Percentiles rank a stretch among this genome's conserved stretches.
Conservation (phyloP, 2,113 vertebrate genomes). For the Capreolus pygargus region DNA sequence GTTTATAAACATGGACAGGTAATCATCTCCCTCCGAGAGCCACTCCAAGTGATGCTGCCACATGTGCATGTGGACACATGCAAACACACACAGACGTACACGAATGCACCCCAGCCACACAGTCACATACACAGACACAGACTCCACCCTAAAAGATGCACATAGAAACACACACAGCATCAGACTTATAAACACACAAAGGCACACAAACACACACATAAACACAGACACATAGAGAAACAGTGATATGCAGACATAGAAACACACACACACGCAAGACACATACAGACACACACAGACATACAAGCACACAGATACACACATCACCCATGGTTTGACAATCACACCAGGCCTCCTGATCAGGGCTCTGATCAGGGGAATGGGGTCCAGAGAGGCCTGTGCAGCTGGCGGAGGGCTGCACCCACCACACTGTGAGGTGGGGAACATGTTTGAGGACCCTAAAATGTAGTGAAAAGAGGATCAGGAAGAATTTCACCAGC, state of each 20-base stretch:
- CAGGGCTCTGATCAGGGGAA: background rate
- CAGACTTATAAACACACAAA: background rate
- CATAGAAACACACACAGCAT: background rate
- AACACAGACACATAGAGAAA: background rate
- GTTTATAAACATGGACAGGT: conserved; percentile 60
- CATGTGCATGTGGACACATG: too few relatives aligned
- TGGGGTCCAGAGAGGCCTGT: background rate
- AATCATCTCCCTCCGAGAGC: background rate
- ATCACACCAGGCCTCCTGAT: background rate
- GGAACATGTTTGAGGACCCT: background rate
- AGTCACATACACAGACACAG: background rate
- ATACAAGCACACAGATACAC: background rate
- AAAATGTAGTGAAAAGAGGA: background rate
- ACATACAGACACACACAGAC: background rate
- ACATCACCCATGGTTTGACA: background rate
- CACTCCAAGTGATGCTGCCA: fast-evolving
- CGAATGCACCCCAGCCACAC: background rate
- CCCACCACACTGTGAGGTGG: background rate
- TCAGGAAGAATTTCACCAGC: background rate
- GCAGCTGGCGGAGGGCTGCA: background rate
- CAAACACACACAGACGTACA: too few relatives aligned
- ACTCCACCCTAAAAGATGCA: background rate
- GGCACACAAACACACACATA: background rate
- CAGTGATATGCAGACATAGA: background rate
- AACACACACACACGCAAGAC: background rate